Percentiles rank a stretch among this genome's conserved stretches.
Evolutionary conservation across 2,113 vertebrate genomes (phyloP).

Genomic region (Semnornis frantzii): DNA sequence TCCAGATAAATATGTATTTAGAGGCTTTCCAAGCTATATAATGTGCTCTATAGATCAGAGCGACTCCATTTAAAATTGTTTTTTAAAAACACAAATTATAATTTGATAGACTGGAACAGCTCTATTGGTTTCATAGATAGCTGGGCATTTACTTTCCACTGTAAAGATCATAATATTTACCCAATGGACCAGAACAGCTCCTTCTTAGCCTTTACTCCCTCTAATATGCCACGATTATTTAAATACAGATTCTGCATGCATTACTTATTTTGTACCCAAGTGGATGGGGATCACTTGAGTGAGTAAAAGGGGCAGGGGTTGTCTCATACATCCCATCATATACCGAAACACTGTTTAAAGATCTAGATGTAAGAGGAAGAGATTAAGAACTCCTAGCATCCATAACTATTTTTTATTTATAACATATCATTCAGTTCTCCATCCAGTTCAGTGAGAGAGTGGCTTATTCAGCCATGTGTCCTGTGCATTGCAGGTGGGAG

Average conservation of each 20-base stretch:
- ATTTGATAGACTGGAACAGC: conserved; percentile 55
- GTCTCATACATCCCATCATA: conserved; percentile 1
- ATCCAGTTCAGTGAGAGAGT: background rate
- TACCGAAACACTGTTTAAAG: background rate
- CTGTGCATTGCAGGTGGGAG: conserved; percentile 1
- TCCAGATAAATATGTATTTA: conserved; percentile 25
- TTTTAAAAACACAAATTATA: conserved; percentile 46
- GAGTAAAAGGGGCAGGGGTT: conserved; percentile 34
- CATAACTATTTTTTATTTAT: conserved; percentile 41
- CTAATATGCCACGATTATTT: conserved; percentile 63
- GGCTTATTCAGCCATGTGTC: conserved; percentile 37
- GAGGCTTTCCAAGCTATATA: conserved; percentile 14
- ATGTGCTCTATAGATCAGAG: conserved; percentile 36
- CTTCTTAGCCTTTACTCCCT: conserved; percentile 63
- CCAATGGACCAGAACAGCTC: conserved; percentile 64
- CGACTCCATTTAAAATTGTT: conserved; percentile 29
- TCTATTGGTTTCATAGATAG: conserved; percentile 59
- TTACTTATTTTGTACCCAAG: conserved; percentile 41
- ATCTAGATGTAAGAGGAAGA: background rate
- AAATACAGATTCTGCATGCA: conserved; percentile 36
- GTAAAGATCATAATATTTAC: conserved; percentile 61
- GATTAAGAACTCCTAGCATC: background rate
- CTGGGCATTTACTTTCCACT: conserved; percentile 60
- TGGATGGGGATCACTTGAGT: conserved; percentile 26
- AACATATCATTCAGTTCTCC: background rate